phyloP scores from a whole-genome alignment of 2,888 invertebrate genomes.

The Parnassius smintheus region DNA sequence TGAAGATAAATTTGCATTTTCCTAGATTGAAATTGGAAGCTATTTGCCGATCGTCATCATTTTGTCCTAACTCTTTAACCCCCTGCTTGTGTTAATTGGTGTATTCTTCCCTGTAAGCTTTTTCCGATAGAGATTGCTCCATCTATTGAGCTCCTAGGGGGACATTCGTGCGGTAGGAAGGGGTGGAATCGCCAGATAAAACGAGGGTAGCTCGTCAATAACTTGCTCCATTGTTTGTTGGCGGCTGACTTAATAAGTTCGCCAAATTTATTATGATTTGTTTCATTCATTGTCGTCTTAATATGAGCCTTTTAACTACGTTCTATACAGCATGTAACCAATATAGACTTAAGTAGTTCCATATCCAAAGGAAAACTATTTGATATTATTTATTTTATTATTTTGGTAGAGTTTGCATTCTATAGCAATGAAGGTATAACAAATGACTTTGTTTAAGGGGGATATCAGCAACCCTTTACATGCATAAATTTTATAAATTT shows the following conservation, averaged over 20 bases:
- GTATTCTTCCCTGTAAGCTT: conserved; percentile 66
- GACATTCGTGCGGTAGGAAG: conserved; percentile 39
- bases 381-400: neutral
- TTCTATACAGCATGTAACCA: conserved; percentile 42
- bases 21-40: conserved; percentile 15
- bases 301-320: conserved; percentile 62
- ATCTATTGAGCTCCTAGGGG: conserved; percentile 56
- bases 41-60: conserved; percentile 30
- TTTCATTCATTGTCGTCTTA: conserved; percentile 71
- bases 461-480: no score
- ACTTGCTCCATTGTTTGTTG: conserved; percentile 77
- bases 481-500: no score
- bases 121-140: conserved; percentile 75
- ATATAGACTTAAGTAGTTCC: conserved; percentile 26
- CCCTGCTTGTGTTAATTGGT: conserved; percentile 67
- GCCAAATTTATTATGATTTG: conserved; percentile 78
- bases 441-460: no score
- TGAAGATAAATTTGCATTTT: conserved; percentile 21
- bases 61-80: conserved; percentile 43
- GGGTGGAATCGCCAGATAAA: conserved; percentile 58
- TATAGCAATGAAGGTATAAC: no score
- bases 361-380: neutral
- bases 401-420: no score
- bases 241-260: conserved; percentile 78
- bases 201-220: conserved; percentile 77